These are phyloP conservation scores for Drosophila littoralis DNA, from an alignment of 1,140 invertebrate genomes.

Conservation along the genomic window DNA sequence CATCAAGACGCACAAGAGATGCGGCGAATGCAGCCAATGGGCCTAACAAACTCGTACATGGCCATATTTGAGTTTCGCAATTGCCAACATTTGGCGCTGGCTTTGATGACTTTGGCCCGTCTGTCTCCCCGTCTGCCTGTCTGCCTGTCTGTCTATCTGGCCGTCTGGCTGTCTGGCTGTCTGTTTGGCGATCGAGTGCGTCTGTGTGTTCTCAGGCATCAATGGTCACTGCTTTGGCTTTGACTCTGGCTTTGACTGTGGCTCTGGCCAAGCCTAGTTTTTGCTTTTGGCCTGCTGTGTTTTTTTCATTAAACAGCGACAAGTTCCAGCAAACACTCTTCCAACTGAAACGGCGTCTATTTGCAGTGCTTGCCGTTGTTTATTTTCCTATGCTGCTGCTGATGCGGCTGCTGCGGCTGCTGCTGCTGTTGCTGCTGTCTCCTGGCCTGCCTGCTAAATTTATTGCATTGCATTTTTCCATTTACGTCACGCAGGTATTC, in stretches of 20 bases:
- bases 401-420: conserved; percentile 2
- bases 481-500: conserved; percentile 61
- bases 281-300: conserved; percentile 40
- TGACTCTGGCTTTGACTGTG: conserved; percentile 30
- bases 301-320: conserved; percentile 47
- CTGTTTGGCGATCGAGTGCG: conserved; percentile 4
- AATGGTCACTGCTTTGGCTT: conserved; percentile 56
- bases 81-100: conserved; percentile 74
- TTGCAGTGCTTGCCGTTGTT: conserved; percentile 21
- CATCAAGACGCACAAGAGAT: conserved; percentile 37
- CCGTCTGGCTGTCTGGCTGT: conserved; percentile 17
- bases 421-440: conserved; percentile 21
- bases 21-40: conserved; percentile 14
- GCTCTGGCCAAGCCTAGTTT: conserved; percentile 36
- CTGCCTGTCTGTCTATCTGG: conserved; percentile 21
- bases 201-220: conserved; percentile 69
- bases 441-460: conserved; percentile 53
- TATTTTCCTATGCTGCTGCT: conserved; percentile 3
- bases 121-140: conserved; percentile 4
- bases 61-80: conserved; percentile 60
- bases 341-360: conserved; percentile 32
- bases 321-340: conserved; percentile 32
- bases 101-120: conserved; percentile 67
- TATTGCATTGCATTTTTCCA: conserved; percentile 70
- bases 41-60: conserved; percentile 58